Evolutionary conservation across 2,797 vertebrate species (phyloP), one percentile per base, ranked within the genome.

Genomic region (Crax fasciolata): DNA sequence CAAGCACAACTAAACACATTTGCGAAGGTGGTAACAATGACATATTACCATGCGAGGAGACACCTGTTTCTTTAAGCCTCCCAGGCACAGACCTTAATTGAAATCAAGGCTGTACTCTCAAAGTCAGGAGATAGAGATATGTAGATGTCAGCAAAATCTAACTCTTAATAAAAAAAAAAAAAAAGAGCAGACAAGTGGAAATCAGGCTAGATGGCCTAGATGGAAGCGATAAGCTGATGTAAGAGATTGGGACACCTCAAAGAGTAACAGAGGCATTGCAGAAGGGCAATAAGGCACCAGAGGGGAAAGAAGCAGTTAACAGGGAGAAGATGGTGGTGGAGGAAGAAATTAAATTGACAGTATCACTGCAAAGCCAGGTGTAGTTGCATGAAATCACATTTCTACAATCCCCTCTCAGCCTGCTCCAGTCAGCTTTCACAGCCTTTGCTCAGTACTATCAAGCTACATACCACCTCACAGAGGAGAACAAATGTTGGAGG

Each of bases 111-210:
- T 44, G 32, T 82, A 77, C 25, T 91, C 87, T 77, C 66, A 23
- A 93, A 93, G 66, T 55, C 62, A 55, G 43, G 55, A 92, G 35
- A 54, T 16, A 44, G 6, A 10, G 19, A 93, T 86, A 73, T 49
- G 52, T 61, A 76, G 16, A 74, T 80, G 85, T 67, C 89, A 72
- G 66, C 27, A 89, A 93, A 72, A 91, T 87, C 72, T 77, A 80
- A 85, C 57, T 91, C 59, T 19, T 65, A 72, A 88, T 78, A 94
- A 17, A 39, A 61, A 25, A 44, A 55, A 49, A 44, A 44, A 49
- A 57, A 92, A 71, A 57, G 49, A 90, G 90, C 38, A 87, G 90
- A 84, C 83, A 95, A 86, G 46, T 76, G 51, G 71, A 95, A 95
- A 88, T 38, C 70, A 86, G 88, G 71, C 67, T 93, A 20, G n/a